These are phyloP conservation scores for Ornithorhynchus anatinus DNA, from an alignment of 2,113 vertebrate genomes.

Conservation along the genomic window DNA sequence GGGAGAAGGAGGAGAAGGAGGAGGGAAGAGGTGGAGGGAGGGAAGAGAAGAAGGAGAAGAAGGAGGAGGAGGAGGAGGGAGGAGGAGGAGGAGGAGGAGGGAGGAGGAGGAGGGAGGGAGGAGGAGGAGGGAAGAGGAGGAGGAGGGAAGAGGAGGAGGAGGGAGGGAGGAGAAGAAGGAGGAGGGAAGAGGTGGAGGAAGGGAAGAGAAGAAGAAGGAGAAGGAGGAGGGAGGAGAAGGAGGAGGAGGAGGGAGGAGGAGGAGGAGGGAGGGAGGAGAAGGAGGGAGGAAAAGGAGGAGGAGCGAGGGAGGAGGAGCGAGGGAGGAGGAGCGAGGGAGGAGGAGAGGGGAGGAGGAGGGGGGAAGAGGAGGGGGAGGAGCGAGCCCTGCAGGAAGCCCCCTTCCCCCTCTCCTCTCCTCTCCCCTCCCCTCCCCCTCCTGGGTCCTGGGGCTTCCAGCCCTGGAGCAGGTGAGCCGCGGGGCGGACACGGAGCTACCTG, in stretches of 20 bases:
- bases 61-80: not conserved
- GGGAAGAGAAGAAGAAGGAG: not conserved
- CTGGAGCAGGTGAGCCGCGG: no score
- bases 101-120: not conserved
- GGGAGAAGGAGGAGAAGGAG: not conserved
- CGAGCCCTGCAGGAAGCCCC: not conserved
- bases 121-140: not conserved
- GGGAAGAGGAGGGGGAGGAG: not conserved
- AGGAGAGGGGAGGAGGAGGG: not conserved
- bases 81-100: not conserved
- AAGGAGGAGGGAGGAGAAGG: not conserved
- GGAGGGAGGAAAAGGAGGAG: not conserved
- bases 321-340: not conserved
- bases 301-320: not conserved
- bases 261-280: no score
- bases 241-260: not conserved
- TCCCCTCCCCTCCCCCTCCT: no score
- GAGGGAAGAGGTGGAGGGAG: not conserved
- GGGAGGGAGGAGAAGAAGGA: not conserved
- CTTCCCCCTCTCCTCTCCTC: rapidly evolving
- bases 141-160: not conserved
- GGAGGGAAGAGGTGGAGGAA: not conserved
- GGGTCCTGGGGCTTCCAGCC: no score
- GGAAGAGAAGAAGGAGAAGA: not conserved
- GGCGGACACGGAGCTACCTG: no score